These are phyloP conservation scores for Anseranas semipalmata DNA, from an alignment of 2,113 vertebrate species.

Conservation along the genomic window DNA sequence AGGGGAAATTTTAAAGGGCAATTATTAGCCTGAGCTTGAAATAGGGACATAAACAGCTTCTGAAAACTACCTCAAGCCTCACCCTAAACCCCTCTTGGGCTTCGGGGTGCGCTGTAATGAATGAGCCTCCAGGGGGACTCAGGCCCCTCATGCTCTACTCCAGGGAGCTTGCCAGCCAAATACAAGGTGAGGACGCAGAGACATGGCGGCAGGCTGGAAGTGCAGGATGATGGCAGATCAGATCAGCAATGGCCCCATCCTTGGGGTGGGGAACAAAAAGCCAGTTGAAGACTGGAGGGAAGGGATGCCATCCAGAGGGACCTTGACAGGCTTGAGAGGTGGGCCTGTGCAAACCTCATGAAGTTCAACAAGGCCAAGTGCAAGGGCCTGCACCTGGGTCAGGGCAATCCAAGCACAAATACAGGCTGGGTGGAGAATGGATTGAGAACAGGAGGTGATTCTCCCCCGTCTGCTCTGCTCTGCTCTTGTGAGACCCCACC, in stretches of 20 bases:
- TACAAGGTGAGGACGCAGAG: background rate
- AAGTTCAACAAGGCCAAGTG: too few relatives aligned
- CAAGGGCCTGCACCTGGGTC: too few relatives aligned
- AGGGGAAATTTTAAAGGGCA: background rate
- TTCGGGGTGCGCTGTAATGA: accelerated
- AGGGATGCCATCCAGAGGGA: too few relatives aligned
- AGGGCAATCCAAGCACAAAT: too few relatives aligned
- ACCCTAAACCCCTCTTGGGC: background rate
- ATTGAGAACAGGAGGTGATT: too few relatives aligned
- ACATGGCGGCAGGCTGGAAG: background rate
- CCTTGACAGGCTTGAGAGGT: too few relatives aligned
- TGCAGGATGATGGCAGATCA: background rate
- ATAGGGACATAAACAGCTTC: background rate
- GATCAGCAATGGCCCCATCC: background rate
- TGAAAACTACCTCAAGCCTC: background rate
- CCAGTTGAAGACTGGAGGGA: background rate
- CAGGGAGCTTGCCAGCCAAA: background rate
- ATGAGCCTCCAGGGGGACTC: background rate
- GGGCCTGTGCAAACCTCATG: too few relatives aligned
- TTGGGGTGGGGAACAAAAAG: background rate
- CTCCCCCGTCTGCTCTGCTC: too few relatives aligned
- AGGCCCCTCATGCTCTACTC: background rate
- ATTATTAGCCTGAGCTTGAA: background rate
- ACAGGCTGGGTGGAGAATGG: too few relatives aligned
- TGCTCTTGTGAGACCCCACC: too few relatives aligned